phyloP scores from a whole-genome alignment of 2,888 invertebrate species.

The Ecliptopera silaceata region DNA sequence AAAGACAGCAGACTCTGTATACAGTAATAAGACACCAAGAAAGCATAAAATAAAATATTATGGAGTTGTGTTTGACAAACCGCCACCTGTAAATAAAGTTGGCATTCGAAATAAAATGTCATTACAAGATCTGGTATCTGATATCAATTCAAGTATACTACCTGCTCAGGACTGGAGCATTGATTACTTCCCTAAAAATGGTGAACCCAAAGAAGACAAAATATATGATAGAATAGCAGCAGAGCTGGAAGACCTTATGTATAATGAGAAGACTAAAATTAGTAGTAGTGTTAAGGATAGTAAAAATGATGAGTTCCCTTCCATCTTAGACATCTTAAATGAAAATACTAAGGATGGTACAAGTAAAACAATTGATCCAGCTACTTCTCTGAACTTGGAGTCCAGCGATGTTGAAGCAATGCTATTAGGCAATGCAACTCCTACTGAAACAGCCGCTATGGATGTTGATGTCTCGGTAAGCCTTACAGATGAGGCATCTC shows the following conservation, averaged over 20 bases:
- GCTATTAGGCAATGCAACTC: conserved; percentile 62
- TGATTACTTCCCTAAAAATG: conserved; percentile 71
- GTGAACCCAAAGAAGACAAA: conserved; percentile 73
- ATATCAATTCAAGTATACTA: conserved; percentile 60
- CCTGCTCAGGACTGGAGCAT: conserved; percentile 76
- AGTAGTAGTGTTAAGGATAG: conserved; percentile 60
- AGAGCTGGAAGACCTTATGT: conserved; percentile 77
- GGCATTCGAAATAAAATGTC: conserved; percentile 55
- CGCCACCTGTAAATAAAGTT: conserved; percentile 46
- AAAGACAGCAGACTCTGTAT: background rate
- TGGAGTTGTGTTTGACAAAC: conserved; percentile 66
- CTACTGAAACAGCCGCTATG: conserved; percentile 51
- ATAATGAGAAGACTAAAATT: conserved; percentile 60
- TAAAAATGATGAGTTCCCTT: conserved; percentile 72
- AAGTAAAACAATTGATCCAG: conserved; percentile 50
- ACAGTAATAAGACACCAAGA: conserved; percentile 45
- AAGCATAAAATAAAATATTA: conserved; percentile 58
- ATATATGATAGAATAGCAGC: conserved; percentile 80
- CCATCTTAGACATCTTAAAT: conserved; percentile 78
- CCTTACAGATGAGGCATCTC: conserved; percentile 49
- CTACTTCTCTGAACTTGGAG: conserved; percentile 55
- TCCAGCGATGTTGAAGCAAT: conserved; percentile 78
- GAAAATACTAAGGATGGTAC: conserved; percentile 50
- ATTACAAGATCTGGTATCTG: conserved; percentile 61
- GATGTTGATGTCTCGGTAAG: conserved; percentile 60